phyloP scores from a whole-genome alignment of 2,888 invertebrate species.

The Lasioglossum leucozonium region DNA sequence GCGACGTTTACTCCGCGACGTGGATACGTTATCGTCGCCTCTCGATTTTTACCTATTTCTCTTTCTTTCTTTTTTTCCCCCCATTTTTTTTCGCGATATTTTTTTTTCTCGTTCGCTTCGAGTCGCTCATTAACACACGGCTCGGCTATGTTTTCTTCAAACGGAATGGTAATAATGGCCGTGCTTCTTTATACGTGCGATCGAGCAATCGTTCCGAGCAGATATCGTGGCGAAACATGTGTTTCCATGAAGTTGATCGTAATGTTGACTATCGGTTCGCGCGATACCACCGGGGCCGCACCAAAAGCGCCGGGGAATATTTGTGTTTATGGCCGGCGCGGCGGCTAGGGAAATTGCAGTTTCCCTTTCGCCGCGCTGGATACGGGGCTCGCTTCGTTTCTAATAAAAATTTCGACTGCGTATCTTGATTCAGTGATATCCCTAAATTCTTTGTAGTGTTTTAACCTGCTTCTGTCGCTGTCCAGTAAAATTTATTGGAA shows the following conservation, averaged over 20 bases:
- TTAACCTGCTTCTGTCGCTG: too few relatives aligned
- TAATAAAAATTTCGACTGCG: neutral
- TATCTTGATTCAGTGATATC: too few relatives aligned
- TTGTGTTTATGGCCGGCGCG: neutral
- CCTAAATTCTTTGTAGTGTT: too few relatives aligned
- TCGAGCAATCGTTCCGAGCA: neutral
- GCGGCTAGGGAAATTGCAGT: neutral
- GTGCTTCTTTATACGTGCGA: neutral
- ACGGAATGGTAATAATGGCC: neutral
- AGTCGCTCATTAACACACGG: neutral
- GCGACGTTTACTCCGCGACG: conserved; percentile 28
- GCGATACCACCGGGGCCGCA: conserved; percentile 41
- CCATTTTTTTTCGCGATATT: neutral
- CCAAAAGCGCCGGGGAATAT: conserved; percentile 24
- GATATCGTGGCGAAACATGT: conserved; percentile 22
- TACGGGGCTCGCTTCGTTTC: neutral
- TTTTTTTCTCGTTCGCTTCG: neutral
- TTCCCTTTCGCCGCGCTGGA: neutral
- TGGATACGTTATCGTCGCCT: conserved; percentile 22
- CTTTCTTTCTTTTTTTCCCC: neutral
- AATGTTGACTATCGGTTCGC: conserved; percentile 55
- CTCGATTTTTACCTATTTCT: conserved; percentile 25
- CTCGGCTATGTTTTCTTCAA: too few relatives aligned
- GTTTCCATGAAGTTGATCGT: conserved; percentile 55
- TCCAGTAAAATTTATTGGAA: too few relatives aligned